A percentile compares a stretch with the other conserved stretches of the same genome.
These are phyloP conservation scores for Carabus problematicus DNA, from an alignment of 2,888 invertebrate genomes.

Conservation along the genomic window DNA sequence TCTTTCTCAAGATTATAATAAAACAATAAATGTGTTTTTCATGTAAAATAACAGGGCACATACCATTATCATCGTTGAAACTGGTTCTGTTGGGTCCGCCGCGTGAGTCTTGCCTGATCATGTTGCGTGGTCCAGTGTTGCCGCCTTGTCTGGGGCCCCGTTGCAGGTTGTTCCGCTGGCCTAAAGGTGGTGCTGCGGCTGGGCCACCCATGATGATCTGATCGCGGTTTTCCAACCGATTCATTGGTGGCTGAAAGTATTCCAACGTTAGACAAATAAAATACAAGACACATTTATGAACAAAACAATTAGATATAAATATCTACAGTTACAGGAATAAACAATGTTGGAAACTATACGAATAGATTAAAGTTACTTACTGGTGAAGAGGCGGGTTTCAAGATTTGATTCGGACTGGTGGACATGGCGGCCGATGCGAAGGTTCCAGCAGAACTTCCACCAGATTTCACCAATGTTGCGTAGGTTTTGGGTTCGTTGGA, in stretches of 20 bases:
- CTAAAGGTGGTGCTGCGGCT: constrained; percentile 45
- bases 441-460: constrained; percentile 52
- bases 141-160: constrained; percentile 43
- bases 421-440: constrained; percentile 51
- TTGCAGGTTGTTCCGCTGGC: constrained; percentile 47
- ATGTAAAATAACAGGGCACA: constrained; percentile 23
- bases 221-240: constrained; percentile 57
- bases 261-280: too few relatives aligned
- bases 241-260: constrained; percentile 56
- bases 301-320: too few relatives aligned
- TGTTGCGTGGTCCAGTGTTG: constrained; percentile 43
- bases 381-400: constrained; percentile 47
- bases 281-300: too few relatives aligned
- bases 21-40: background rate
- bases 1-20: too few relatives aligned
- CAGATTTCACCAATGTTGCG: constrained; percentile 82
- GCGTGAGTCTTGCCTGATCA: constrained; percentile 53
- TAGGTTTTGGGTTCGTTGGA: constrained; percentile 84
- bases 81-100: constrained; percentile 51
- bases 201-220: constrained; percentile 47
- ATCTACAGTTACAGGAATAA: too few relatives aligned
- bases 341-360: too few relatives aligned
- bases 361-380: constrained; percentile 45
- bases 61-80: constrained; percentile 53
- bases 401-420: constrained; percentile 49